phyloP scores from a whole-genome alignment of 1,140 invertebrate species.

The Trichomalopsis sarcophagae region DNA sequence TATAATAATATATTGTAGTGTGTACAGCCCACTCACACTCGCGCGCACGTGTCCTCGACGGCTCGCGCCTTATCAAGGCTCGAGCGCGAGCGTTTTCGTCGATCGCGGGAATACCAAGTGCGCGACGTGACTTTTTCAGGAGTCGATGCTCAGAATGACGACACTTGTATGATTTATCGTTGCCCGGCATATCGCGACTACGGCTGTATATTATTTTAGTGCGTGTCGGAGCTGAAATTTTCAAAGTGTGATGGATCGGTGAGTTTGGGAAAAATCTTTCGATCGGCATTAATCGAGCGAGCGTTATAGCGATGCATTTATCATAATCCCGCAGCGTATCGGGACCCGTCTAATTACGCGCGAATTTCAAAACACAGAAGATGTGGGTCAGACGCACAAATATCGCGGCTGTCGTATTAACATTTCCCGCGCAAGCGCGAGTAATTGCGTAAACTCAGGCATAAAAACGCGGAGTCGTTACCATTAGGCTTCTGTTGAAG shows the following conservation, averaged over 20 bases:
- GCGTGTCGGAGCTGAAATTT: neutral
- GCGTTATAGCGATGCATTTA: too few species aligned
- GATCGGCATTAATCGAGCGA: too few species aligned
- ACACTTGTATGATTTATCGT: neutral
- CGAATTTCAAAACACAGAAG: neutral
- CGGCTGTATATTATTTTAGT: neutral
- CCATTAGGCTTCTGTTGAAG: neutral
- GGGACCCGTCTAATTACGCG: neutral
- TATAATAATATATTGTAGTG: too few species aligned
- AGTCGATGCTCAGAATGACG: neutral
- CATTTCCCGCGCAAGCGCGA: neutral
- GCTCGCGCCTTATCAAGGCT: neutral
- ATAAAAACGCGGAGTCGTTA: neutral
- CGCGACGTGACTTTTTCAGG: neutral
- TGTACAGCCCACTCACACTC: neutral
- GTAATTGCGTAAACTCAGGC: neutral
- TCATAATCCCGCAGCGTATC: too few species aligned
- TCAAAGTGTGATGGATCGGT: neutral
- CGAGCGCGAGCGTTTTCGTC: neutral
- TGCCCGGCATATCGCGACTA: neutral
- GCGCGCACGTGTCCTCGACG: neutral
- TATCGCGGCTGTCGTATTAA: too few species aligned
- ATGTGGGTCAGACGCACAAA: too few species aligned
- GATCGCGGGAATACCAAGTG: constrained; percentile 10
- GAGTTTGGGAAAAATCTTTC: too few species aligned